phyloP scores from a whole-genome alignment of 2,888 invertebrate species.

The Sesamia inferens region DNA sequence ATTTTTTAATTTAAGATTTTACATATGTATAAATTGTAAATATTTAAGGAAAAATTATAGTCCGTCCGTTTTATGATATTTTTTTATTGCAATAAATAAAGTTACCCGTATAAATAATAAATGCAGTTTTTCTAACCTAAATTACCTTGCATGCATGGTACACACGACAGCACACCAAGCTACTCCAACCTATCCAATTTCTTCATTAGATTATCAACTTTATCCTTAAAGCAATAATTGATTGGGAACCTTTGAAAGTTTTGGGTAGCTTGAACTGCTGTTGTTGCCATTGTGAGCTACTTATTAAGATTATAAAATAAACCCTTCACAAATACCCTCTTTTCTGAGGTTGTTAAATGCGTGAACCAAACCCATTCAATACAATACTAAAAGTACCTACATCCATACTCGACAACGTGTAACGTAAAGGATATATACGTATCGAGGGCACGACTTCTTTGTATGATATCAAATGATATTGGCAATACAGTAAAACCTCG shows the following conservation, averaged over 20 bases:
- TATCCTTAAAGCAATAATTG: too few species aligned
- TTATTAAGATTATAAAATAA: background rate
- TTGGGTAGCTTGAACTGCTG: too few species aligned
- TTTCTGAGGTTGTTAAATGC: background rate
- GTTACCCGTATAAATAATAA: constrained; percentile 68
- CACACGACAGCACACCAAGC: too few species aligned
- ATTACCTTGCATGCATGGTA: too few species aligned
- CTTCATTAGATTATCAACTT: too few species aligned
- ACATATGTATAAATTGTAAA: background rate
- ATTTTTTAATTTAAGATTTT: background rate
- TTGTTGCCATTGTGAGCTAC: too few species aligned
- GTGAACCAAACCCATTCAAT: background rate
- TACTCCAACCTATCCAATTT: too few species aligned
- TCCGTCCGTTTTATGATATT: constrained; percentile 72
- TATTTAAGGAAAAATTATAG: constrained; percentile 63
- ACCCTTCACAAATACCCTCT: background rate
- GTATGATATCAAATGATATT: too few species aligned
- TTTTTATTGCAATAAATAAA: constrained; percentile 69
- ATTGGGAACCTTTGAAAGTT: too few species aligned
- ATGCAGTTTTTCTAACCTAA: constrained; percentile 68
- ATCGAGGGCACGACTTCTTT: too few species aligned
- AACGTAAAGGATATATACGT: too few species aligned
- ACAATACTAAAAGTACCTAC: background rate
- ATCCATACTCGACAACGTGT: background rate
- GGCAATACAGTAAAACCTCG: too few species aligned